These are phyloP conservation scores for Heterotis niloticus DNA, from an alignment of 2,113 vertebrate species.

Conservation along the genomic window DNA sequence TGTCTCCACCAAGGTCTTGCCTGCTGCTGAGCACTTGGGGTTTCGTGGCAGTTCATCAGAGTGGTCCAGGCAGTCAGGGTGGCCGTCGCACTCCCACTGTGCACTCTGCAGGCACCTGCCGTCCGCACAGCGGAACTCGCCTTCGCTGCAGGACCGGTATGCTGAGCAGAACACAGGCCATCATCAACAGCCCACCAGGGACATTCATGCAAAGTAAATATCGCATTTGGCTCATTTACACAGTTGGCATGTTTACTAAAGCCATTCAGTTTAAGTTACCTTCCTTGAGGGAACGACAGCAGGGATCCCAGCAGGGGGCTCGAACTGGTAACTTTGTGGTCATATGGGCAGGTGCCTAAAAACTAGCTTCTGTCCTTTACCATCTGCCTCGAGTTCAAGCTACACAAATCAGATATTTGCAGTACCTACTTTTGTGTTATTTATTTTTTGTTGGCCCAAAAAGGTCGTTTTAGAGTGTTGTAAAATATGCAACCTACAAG, in stretches of 20 bases:
- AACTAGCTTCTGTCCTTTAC: neutral
- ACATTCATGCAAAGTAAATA: neutral
- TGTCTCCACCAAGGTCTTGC: slow-evolving; percentile 52
- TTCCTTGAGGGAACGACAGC: neutral
- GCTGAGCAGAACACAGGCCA: slow-evolving; percentile 54
- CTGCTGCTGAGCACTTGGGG: slow-evolving; percentile 83
- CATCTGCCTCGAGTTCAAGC: neutral
- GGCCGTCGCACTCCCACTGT: slow-evolving; percentile 94
- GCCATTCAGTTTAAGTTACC: neutral
- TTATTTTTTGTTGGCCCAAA: no score
- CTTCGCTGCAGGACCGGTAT: slow-evolving; percentile 78
- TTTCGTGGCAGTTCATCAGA: slow-evolving; percentile 94
- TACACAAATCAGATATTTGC: slow-evolving; percentile 1
- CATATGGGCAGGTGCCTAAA: neutral
- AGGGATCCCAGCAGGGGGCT: neutral
- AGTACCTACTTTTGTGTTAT: no score
- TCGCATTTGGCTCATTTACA: neutral
- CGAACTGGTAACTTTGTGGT: neutral
- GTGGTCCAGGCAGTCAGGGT: slow-evolving; percentile 87
- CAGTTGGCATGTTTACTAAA: neutral
- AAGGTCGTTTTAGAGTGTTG: no score
- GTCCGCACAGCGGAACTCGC: slow-evolving; percentile 87
- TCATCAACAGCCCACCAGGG: neutral
- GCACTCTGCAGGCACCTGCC: slow-evolving; percentile 86
- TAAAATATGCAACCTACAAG: no score